Conservation (phyloP, 35 echinoderm and acorn worm species). For the Lytechinus variegatus region DNA sequence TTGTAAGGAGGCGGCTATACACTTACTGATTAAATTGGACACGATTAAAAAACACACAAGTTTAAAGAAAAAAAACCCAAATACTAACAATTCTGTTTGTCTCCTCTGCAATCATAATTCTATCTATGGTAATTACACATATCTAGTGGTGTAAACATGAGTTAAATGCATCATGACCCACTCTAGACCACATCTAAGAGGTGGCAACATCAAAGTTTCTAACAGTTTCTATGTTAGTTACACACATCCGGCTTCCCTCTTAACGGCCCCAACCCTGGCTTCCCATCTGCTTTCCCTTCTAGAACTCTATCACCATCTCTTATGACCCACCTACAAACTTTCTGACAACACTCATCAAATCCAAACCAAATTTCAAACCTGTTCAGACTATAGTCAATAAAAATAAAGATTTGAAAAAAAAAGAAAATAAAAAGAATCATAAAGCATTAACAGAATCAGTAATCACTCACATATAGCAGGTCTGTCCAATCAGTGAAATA, state of each 20-base stretch:
- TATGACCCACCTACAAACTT: conserved; percentile 10
- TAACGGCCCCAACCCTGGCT: neutral
- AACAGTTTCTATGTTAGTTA: neutral
- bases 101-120: neutral
- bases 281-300: conserved; percentile 3
- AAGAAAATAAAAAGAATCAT: too few species aligned
- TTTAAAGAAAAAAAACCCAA: too few species aligned
- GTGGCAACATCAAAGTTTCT: neutral
- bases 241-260: neutral
- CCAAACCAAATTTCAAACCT: neutral
- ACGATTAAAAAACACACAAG: neutral
- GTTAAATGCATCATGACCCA: neutral
- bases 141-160: neutral
- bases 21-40: neutral
- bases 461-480: too few species aligned
- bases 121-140: neutral
- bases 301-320: neutral
- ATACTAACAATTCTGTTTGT: too few species aligned
- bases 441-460: too few species aligned
- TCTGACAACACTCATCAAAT: neutral
- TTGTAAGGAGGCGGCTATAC: neutral
- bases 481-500: too few species aligned
- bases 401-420: too few species aligned
- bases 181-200: neutral
- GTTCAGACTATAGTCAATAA: too few species aligned